Base-by-base conservation (phyloP, 2,797 vertebrate species). In the Acrossocheilus wenchowensis region DNA sequence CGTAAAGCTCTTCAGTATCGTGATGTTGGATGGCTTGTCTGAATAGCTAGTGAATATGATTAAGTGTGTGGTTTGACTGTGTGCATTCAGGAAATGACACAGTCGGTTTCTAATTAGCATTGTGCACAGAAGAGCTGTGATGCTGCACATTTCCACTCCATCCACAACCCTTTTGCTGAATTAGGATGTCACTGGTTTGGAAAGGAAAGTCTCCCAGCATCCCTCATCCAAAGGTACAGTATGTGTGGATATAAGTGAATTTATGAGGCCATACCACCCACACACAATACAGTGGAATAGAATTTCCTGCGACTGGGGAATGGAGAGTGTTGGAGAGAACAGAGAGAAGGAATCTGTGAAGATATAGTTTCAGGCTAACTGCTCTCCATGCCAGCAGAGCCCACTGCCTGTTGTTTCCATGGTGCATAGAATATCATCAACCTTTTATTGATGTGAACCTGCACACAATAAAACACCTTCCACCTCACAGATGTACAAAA, bases 241-340 rank as follows among this genome's bases (percentile, higher is more conserved):
- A 36, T 82, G 62, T 86, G 71, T 72, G 77, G 68, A 66, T 83
- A 39, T 87, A 45, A 85, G 77, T 83, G 66, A 79, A 80, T 68
- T 62, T 87, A 60, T 50, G 54, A 73, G 66, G 48, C 12, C 73
- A 60, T 78, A 91, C 93, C 92, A 89, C 90, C 91, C 93, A 90
- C 91, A 88, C 72, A 89, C 83, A 92, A 54, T 83, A 73, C 83
- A 66, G 79, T 19, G 73, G 69, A 77, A 78, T 66, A 84, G 54
- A 77, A 52, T 77, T 85, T 69, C 34, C 57, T 72, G 41, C 39
- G 66, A 79, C 66, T 36, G 45, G 54, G 52, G n/a, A 62, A 81
- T 15, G 52, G n/a, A 39, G 45, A 75, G 34, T 8, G 71, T 10
- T 72, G 19, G 72, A 87, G 43, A 50, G 74, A 83, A 52, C 4